phyloP scores from a whole-genome alignment of 2,888 invertebrate species.

The Argyra leucocephala region DNA sequence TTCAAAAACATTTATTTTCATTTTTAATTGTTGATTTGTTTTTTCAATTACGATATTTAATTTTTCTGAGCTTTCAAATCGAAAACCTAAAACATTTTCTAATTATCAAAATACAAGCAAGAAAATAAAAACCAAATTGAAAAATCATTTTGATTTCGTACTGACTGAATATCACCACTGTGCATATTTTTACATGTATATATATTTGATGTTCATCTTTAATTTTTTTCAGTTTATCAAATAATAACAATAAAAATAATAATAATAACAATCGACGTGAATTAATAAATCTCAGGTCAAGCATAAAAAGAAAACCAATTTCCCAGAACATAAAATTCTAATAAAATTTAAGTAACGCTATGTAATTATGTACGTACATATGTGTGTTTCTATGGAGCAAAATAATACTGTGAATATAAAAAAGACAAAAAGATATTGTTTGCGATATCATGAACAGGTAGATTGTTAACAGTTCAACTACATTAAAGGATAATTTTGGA shows the following conservation, averaged over 20 bases:
- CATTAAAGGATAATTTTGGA: not conserved
- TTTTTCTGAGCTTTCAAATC: too few relatives aligned
- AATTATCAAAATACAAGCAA: too few relatives aligned
- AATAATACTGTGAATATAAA: not conserved
- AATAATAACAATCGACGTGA: not conserved
- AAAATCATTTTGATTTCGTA: too few relatives aligned
- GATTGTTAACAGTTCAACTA: not conserved
- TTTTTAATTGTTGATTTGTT: too few relatives aligned
- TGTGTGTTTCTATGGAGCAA: too few relatives aligned
- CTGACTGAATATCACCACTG: too few relatives aligned
- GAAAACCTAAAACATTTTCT: too few relatives aligned
- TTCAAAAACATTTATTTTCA: too few relatives aligned
- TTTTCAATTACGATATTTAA: too few relatives aligned
- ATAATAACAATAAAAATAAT: not conserved
- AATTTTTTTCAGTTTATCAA: not conserved
- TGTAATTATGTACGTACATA: too few relatives aligned
- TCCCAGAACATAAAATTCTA: not conserved
- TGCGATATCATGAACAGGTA: not conserved
- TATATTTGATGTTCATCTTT: not conserved
- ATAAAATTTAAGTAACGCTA: not conserved
- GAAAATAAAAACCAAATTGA: too few relatives aligned
- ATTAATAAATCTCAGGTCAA: conserved; percentile 4
- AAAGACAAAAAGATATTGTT: not conserved
- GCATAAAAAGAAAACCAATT: not conserved
- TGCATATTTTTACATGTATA: not conserved